Conservation (phyloP, 2,797 vertebrate genomes). For the Hydrolagus colliei region DNA sequence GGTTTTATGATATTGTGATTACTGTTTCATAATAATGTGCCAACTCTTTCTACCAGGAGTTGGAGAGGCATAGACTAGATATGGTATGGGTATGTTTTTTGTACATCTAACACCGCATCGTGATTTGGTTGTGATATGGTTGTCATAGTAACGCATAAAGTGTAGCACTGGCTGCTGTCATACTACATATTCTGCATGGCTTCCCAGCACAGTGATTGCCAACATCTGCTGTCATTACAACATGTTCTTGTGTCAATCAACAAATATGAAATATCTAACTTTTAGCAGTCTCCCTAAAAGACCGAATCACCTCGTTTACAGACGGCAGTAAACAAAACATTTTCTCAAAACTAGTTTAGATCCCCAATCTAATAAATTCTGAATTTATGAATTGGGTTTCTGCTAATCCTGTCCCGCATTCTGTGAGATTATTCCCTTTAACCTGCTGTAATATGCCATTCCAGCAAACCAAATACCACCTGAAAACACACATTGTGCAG, state of each 20-base stretch:
- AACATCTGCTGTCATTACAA: constrained; percentile 76
- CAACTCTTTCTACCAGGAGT: constrained; percentile 98
- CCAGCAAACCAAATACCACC: constrained; percentile 26
- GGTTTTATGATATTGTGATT: constrained; percentile 79
- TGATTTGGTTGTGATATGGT: constrained; percentile 87
- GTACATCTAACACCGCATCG: constrained; percentile 89
- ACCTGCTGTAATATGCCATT: not conserved
- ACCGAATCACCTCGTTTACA: not conserved
- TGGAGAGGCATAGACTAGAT: constrained; percentile 99
- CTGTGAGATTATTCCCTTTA: not conserved
- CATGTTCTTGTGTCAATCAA: not conserved
- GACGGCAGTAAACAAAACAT: not conserved
- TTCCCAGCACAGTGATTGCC: constrained; percentile 82
- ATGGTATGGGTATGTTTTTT: constrained; percentile 99
- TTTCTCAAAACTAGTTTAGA: not conserved
- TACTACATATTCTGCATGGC: constrained; percentile 85
- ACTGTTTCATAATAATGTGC: constrained; percentile 88
- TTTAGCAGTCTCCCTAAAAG: constrained; percentile 26
- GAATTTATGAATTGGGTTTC: not conserved
- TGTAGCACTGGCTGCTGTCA: constrained; percentile 84
- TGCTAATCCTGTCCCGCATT: constrained; percentile 7
- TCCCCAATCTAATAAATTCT: not conserved
- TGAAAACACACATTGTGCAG: too few species aligned
- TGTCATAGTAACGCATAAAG: constrained; percentile 97
- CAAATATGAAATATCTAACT: not conserved